Evolutionary conservation across 2,113 vertebrate species (phyloP).

Genomic region (Zonotrichia leucophrys): DNA sequence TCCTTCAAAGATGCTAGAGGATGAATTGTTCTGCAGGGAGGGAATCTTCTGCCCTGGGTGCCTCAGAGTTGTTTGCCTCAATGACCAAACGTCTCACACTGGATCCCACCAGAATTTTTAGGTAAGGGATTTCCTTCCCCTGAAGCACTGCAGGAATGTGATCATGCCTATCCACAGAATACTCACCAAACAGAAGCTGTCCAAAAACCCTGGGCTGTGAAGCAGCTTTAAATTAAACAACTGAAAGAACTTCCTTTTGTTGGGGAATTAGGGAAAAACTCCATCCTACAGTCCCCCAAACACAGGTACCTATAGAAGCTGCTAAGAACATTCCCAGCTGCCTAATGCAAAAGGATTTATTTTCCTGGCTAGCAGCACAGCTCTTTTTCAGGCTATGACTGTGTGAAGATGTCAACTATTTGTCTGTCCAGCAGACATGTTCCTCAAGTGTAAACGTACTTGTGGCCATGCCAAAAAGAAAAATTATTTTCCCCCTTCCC

Average conservation of each 20-base stretch:
- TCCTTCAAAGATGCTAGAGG: neutral
- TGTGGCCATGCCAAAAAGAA: neutral
- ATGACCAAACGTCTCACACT: neutral
- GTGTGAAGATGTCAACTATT: neutral
- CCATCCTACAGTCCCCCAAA: neutral
- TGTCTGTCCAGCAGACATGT: neutral
- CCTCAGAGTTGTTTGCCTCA: neutral
- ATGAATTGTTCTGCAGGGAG: neutral
- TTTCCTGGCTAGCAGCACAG: neutral
- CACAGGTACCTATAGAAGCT: neutral
- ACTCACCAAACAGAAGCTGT: fast-evolving
- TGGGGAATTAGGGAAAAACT: neutral
- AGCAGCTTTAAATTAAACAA: neutral
- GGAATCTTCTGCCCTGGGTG: fast-evolving
- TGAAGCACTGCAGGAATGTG: neutral
- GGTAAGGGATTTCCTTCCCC: neutral
- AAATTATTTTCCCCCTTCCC: neutral
- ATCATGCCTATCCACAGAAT: too few relatives aligned
- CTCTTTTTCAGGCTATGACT: neutral
- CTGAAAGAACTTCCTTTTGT: neutral
- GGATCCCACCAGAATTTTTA: neutral
- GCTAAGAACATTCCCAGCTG: neutral
- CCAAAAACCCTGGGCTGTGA: neutral
- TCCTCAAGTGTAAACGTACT: neutral
- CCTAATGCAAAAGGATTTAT: neutral